Conservation (phyloP, 2,113 vertebrate species). For the Hucho hucho region DNA sequence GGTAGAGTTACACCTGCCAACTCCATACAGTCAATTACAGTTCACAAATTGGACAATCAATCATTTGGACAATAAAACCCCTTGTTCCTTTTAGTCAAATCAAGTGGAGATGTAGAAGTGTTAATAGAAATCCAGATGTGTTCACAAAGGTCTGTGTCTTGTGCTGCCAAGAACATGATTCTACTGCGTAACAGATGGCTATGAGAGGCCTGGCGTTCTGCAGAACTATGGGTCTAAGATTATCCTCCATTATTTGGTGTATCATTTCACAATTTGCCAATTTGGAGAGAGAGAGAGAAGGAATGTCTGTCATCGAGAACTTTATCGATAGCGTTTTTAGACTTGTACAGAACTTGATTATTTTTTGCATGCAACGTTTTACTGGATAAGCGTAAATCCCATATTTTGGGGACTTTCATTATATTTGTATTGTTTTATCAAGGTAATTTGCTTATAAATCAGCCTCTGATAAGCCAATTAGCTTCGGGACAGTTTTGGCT, state of each 20-base stretch:
- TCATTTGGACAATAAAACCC: background rate
- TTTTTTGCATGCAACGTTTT: no score
- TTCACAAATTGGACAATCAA: background rate
- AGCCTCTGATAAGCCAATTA: no score
- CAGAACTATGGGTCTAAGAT: background rate
- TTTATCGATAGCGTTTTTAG: background rate
- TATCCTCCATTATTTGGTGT: no score
- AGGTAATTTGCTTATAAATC: no score
- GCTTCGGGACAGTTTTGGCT: no score
- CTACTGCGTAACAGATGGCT: background rate
- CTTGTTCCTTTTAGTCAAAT: background rate
- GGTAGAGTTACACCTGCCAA: slow-evolving; percentile 33
- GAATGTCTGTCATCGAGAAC: background rate
- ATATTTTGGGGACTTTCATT: no score
- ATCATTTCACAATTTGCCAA: no score
- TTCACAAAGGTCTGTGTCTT: background rate
- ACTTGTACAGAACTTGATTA: no score
- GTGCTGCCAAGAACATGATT: background rate
- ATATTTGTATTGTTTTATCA: no score
- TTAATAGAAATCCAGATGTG: background rate
- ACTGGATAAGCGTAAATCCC: no score
- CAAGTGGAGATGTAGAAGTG: background rate
- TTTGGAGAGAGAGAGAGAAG: no score
- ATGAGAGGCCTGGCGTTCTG: background rate
- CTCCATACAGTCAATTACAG: slow-evolving; percentile 8